Evolutionary conservation across 2,113 vertebrate genomes (phyloP).

Genomic region (Brachyhypopomus occidentalis): DNA sequence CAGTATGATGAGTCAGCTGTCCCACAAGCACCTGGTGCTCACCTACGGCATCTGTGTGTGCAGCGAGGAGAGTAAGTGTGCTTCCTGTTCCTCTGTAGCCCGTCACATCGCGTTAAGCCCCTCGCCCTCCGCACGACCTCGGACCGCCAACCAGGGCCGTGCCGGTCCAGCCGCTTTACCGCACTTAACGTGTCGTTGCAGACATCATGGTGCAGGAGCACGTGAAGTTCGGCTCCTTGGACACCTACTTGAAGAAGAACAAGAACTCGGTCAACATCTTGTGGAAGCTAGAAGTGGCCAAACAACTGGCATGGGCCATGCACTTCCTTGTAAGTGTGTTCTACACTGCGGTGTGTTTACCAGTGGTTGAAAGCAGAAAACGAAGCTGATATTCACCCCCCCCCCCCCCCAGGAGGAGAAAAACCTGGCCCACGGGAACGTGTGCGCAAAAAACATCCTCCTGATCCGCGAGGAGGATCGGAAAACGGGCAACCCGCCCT

Average conservation of each 20-base stretch:
- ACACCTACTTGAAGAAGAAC: constrained; percentile 94
- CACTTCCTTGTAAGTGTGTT: constrained; percentile 88
- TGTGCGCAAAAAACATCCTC: constrained; percentile 94
- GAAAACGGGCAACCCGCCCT: constrained; percentile 86
- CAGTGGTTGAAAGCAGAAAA: background rate
- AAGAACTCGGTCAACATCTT: constrained; percentile 89
- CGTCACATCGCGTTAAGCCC: background rate
- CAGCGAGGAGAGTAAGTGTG: constrained; percentile 93
- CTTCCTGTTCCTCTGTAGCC: background rate
- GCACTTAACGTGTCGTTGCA: constrained; percentile 61
- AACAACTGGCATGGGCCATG: constrained; percentile 96
- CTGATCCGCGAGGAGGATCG: constrained; percentile 95
- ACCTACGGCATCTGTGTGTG: constrained; percentile 96
- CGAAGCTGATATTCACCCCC: background rate
- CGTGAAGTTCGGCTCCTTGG: constrained; percentile 93
- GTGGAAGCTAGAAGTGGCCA: constrained; percentile 97
- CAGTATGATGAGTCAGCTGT: constrained; percentile 99
- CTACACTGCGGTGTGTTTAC: background rate
- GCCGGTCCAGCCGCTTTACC: background rate
- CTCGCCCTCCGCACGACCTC: constrained; percentile 12
- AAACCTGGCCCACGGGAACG: constrained; percentile 88
- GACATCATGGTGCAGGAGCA: constrained; percentile 98
- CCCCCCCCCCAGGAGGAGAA: constrained; percentile 85
- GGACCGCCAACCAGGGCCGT: background rate
- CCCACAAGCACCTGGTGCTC: constrained; percentile 92